Percentiles rank a stretch among this genome's conserved stretches.
Evolutionary conservation across 2,888 invertebrate species (phyloP).

Genomic region (Drosophila diplacantha): DNA sequence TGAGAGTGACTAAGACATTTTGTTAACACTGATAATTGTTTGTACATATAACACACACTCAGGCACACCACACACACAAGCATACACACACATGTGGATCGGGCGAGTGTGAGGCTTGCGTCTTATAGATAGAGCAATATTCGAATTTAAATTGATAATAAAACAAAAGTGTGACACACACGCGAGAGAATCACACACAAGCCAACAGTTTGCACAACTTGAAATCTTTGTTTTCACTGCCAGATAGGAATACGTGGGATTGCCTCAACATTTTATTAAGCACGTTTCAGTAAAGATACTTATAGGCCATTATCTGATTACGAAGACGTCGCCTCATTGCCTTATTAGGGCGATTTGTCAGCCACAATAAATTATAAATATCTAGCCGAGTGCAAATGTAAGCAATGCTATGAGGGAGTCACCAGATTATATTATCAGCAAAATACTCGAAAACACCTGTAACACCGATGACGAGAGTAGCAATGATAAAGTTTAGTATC

Average conservation of each 20-base stretch:
- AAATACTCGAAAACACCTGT: conserved; percentile 3
- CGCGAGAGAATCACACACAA: conserved; percentile 32
- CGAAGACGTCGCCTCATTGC: not conserved
- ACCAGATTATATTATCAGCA: conserved; percentile 2
- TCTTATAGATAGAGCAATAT: conserved; percentile 68
- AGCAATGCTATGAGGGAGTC: not conserved
- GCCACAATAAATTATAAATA: conserved; percentile 1
- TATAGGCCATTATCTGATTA: not conserved
- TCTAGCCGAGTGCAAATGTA: not conserved
- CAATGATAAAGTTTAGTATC: not conserved
- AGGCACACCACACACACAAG: conserved; percentile 24
- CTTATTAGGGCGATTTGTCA: not conserved
- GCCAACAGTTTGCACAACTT: conserved; percentile 40
- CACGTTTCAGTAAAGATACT: not conserved
- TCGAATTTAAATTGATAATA: conserved; percentile 71
- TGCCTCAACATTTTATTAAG: conserved; percentile 5
- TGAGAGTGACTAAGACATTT: conserved; percentile 62
- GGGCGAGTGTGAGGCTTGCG: conserved; percentile 44
- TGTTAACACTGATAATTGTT: conserved; percentile 58
- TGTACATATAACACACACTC: conserved; percentile 57
- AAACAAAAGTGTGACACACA: conserved; percentile 39
- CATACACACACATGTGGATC: conserved; percentile 36
- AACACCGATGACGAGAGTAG: not conserved
- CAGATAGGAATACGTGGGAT: conserved; percentile 3
- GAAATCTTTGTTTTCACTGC: conserved; percentile 25